A percentile compares a stretch with the other conserved stretches of the same genome.
phyloP scores from a whole-genome alignment of 53 echinoderm and acorn worm species.

The Holothuria leucospilota region DNA sequence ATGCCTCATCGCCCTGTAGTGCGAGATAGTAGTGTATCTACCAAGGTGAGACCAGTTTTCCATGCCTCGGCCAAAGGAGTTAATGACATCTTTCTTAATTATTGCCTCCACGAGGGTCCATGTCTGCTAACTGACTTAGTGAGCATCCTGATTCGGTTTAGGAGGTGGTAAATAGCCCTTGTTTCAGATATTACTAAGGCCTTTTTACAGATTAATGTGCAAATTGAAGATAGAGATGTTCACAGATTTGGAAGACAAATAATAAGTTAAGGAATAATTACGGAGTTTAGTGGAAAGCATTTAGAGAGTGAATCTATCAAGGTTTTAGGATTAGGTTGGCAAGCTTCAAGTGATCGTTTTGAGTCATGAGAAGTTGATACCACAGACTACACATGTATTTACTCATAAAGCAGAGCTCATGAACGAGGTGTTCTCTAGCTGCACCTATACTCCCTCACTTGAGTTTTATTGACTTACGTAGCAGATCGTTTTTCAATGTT shows the following conservation, averaged over 20 bases:
- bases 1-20: neutral
- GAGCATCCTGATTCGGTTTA: neutral
- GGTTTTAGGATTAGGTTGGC: neutral
- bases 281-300: neutral
- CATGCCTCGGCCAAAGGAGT: neutral
- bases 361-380: too few species aligned
- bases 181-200: neutral
- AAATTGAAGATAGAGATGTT: neutral
- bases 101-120: neutral
- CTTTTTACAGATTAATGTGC: neutral
- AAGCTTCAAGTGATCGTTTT: neutral
- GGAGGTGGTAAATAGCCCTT: neutral
- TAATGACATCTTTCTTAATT: conserved; percentile 6
- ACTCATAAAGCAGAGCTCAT: too few species aligned
- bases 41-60: neutral
- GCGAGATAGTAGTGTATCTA: neutral
- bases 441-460: too few species aligned
- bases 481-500: too few species aligned
- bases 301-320: conserved; percentile 3
- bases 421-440: too few species aligned
- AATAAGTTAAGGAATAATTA: neutral
- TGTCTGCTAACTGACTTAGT: neutral
- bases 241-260: neutral
- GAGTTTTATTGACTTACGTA: conserved; percentile 4
- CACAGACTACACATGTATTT: too few species aligned